A percentile compares a stretch with the other conserved stretches of the same genome.
These are phyloP conservation scores for Caenorhabditis macrosperma DNA, from an alignment of 2,888 invertebrate species.

Conservation along the genomic window DNA sequence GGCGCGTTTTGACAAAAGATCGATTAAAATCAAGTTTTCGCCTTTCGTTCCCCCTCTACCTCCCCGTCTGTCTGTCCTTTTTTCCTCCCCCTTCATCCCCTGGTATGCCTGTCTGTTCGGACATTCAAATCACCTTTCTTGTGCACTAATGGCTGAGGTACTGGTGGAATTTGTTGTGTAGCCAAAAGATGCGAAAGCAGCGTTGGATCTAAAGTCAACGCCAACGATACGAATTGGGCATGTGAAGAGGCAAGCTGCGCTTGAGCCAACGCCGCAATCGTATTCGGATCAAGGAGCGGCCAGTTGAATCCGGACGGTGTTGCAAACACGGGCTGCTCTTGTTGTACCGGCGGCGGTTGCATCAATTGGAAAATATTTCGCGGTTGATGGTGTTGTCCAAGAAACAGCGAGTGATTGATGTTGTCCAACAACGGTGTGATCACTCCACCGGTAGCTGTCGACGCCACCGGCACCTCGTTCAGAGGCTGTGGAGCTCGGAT, in stretches of 20 bases:
- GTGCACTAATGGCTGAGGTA: constrained; percentile 58
- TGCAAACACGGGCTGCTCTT: constrained; percentile 16
- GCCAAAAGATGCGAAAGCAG: constrained; percentile 64
- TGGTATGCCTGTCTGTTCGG: neutral
- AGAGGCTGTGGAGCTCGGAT: constrained; percentile 3
- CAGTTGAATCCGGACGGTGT: constrained; percentile 44
- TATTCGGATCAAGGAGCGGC: constrained; percentile 52
- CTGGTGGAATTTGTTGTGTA: constrained; percentile 50
- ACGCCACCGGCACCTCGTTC: neutral
- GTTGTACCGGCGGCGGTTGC: constrained; percentile 13
- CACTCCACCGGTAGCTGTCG: neutral
- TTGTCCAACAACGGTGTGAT: neutral
- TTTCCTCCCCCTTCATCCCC: constrained; percentile 14
- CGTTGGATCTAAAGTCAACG: constrained; percentile 62
- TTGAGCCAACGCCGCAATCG: constrained; percentile 56
- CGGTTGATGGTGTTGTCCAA: constrained; percentile 26
- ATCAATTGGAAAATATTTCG: too few relatives aligned
- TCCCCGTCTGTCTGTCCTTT: neutral
- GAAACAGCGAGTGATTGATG: neutral
- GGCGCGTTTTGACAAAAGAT: constrained; percentile 9
- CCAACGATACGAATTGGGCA: constrained; percentile 59
- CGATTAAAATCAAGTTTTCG: constrained; percentile 46
- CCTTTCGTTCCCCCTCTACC: neutral
- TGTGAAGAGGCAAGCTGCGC: constrained; percentile 59
- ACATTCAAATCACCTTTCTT: constrained; percentile 45